Evolutionary conservation across 2,113 vertebrate genomes (phyloP).

Genomic region (Gambusia affinis): DNA sequence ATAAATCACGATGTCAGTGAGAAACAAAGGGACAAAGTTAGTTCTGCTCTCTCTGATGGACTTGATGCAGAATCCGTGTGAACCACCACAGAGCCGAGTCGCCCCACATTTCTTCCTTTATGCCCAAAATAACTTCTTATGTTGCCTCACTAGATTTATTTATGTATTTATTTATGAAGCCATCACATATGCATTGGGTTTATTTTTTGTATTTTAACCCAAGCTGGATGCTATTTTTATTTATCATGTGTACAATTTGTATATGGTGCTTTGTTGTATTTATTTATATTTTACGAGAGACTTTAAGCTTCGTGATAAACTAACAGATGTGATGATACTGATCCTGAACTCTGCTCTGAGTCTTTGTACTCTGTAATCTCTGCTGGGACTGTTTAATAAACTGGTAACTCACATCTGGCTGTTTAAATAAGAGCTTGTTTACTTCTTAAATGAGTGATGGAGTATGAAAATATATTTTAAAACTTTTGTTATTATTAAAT

Average conservation of each 20-base stretch:
- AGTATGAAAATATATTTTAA: background rate
- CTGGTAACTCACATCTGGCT: background rate
- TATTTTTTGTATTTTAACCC: background rate
- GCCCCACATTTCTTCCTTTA: background rate
- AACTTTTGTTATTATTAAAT: background rate
- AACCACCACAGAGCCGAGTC: background rate
- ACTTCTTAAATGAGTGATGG: too few species aligned
- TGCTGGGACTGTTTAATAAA: slow-evolving; percentile 21
- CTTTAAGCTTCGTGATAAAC: background rate
- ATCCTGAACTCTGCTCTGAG: background rate
- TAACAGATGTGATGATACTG: too few species aligned
- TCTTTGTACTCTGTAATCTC: background rate
- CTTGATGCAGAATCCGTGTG: background rate
- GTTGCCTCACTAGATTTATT: slow-evolving; percentile 1
- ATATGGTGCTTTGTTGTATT: slow-evolving; percentile 9
- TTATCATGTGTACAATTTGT: slow-evolving; percentile 3
- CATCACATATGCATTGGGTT: background rate
- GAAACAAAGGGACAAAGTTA: background rate
- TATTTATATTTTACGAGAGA: background rate
- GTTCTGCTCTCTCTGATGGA: background rate
- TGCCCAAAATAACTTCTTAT: background rate
- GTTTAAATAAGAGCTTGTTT: background rate
- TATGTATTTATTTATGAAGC: background rate
- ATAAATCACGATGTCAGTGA: slow-evolving; percentile 1
- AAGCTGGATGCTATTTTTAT: background rate